These are phyloP conservation scores for Morone saxatilis DNA, from an alignment of 2,113 vertebrate species.

Conservation along the genomic window DNA sequence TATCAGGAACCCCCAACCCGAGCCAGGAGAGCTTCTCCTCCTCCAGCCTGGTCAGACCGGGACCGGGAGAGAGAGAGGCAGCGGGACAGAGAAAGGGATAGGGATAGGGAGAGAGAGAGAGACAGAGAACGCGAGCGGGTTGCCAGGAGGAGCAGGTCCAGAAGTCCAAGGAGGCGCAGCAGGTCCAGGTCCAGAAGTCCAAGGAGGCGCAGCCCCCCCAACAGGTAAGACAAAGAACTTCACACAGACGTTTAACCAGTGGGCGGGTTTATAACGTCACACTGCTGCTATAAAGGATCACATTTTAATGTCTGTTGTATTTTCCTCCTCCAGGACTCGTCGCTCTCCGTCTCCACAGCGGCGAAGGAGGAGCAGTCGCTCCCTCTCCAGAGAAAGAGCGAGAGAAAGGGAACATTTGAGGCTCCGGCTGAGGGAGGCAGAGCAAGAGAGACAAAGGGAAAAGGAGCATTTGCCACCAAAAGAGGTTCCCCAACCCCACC, in stretches of 20 bases:
- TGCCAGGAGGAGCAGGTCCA: slow-evolving; percentile 72
- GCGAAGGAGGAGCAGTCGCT: slow-evolving; percentile 73
- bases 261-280: no score
- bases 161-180: slow-evolving; percentile 75
- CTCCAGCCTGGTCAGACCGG: slow-evolving; percentile 57
- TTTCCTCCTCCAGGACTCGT: slow-evolving; percentile 60
- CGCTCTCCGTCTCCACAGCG: slow-evolving; percentile 75
- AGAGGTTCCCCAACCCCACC: slow-evolving; percentile 45
- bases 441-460: slow-evolving; percentile 46
- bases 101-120: slow-evolving; percentile 48
- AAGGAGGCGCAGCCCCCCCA: slow-evolving; percentile 59
- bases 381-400: slow-evolving; percentile 72
- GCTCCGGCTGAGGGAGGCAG: slow-evolving; percentile 48
- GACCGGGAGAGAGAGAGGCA: slow-evolving; percentile 48
- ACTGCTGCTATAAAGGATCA: background rate
- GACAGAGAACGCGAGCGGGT: slow-evolving; percentile 51
- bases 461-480: slow-evolving; percentile 51
- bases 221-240: slow-evolving; percentile 16
- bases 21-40: slow-evolving; percentile 70
- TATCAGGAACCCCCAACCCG: slow-evolving; percentile 75
- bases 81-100: slow-evolving; percentile 30
- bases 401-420: slow-evolving; percentile 53
- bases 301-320: background rate
- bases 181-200: slow-evolving; percentile 37
- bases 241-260: no score